Evolutionary conservation across 2,888 invertebrate genomes (phyloP).

Genomic region (Calameuta pallipes): DNA sequence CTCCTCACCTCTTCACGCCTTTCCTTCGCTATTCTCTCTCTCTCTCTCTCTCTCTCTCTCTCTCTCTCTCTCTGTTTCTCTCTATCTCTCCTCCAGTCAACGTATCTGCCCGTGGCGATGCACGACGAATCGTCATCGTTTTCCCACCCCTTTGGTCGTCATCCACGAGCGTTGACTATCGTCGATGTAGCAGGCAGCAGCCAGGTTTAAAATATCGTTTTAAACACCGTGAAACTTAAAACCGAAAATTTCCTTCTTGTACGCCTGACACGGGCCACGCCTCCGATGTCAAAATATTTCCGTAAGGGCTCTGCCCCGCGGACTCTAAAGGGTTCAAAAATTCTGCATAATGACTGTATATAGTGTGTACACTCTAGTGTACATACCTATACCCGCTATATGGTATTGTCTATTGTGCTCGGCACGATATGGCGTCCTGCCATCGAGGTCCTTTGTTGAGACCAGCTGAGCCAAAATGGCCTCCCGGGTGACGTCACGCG

Average conservation of each 20-base stretch:
- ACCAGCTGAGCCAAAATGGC: conserved; percentile 66
- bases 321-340: conserved; percentile 40
- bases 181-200: background rate
- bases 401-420: conserved; percentile 53
- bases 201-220: conserved; percentile 19
- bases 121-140: background rate
- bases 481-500: conserved; percentile 52
- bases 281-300: conserved; percentile 64
- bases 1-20: conserved; percentile 30
- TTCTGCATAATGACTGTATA: conserved; percentile 25
- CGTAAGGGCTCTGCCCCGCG: conserved; percentile 21
- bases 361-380: background rate
- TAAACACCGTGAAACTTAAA: conserved; percentile 23
- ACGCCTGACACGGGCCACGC: conserved; percentile 44
- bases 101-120: background rate
- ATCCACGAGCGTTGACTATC: background rate
- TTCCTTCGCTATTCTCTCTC: conserved; percentile 11
- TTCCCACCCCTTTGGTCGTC: background rate
- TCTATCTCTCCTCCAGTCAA: background rate
- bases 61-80: too few species aligned
- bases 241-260: conserved; percentile 21
- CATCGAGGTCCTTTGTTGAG: conserved; percentile 55
- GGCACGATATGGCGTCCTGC: conserved; percentile 57
- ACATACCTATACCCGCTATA: conserved; percentile 14
- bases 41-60: too few species aligned